Conservation (phyloP, 2,797 vertebrate species). For the Kryptolebias ocellatus region DNA sequence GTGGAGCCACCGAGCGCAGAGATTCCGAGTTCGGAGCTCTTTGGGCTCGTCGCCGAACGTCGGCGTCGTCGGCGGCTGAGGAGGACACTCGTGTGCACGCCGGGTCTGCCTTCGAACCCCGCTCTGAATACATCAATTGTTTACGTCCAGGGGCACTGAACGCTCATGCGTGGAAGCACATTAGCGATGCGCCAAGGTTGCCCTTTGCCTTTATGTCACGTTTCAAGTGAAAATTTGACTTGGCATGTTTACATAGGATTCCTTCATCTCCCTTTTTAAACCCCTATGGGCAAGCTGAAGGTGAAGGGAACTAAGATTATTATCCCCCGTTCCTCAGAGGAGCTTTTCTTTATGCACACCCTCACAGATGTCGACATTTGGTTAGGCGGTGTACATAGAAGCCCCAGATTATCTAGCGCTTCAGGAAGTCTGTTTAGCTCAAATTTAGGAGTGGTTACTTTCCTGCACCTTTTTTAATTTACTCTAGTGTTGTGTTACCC, state of each 20-base stretch:
- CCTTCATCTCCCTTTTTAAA: slow-evolving; percentile 80
- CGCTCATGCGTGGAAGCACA: slow-evolving; percentile 68
- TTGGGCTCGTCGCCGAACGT: slow-evolving; percentile 61
- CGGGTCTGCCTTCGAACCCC: slow-evolving; percentile 59
- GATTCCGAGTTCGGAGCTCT: slow-evolving; percentile 56
- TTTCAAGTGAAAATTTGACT: slow-evolving; percentile 80
- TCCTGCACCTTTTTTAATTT: slow-evolving; percentile 59
- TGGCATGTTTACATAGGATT: slow-evolving; percentile 83
- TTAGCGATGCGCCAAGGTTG: slow-evolving; percentile 72
- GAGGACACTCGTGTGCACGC: slow-evolving; percentile 52
- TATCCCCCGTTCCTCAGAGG: slow-evolving; percentile 78
- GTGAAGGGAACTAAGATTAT: slow-evolving; percentile 83
- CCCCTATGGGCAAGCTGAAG: slow-evolving; percentile 79
- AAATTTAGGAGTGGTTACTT: slow-evolving; percentile 78
- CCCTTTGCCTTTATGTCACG: slow-evolving; percentile 78
- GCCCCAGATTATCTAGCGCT: slow-evolving; percentile 78
- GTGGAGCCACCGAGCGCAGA: slow-evolving; percentile 55
- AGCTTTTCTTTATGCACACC: slow-evolving; percentile 82
- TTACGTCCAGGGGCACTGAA: slow-evolving; percentile 75
- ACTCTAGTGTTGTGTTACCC: slow-evolving; percentile 45
- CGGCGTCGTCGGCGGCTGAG: slow-evolving; percentile 31
- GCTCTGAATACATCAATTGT: slow-evolving; percentile 72
- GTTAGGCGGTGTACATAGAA: slow-evolving; percentile 81
- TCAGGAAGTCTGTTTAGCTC: slow-evolving; percentile 78
- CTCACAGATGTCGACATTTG: slow-evolving; percentile 85